A percentile compares a stretch with the other conserved stretches of the same genome.
Conservation (phyloP, 2,888 invertebrate genomes). For the Pycnomerus fuliginosus region DNA sequence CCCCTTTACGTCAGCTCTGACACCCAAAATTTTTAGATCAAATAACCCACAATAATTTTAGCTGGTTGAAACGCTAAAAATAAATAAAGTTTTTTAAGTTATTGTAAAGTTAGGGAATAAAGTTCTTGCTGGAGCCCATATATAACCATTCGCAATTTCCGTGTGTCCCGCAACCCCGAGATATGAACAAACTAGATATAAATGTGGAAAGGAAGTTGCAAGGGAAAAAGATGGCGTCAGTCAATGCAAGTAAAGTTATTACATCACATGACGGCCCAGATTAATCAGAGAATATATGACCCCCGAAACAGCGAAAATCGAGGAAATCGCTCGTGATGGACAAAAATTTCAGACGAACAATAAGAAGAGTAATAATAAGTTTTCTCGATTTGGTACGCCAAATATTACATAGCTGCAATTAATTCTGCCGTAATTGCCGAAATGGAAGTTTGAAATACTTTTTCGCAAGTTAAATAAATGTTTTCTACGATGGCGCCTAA, state of each 20-base stretch:
- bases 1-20: constrained; percentile 7
- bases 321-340: constrained; percentile 24
- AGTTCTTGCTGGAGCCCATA: constrained; percentile 31
- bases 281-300: constrained; percentile 37
- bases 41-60: background rate
- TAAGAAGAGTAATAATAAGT: too few species aligned
- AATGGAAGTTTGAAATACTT: constrained; percentile 18
- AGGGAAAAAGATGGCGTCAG: constrained; percentile 27
- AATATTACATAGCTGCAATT: too few species aligned
- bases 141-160: constrained; percentile 45
- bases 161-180: constrained; percentile 31
- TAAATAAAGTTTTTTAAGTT: constrained; percentile 7
- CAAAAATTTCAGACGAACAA: constrained; percentile 21
- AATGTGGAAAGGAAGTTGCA: constrained; percentile 29
- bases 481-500: constrained; percentile 33
- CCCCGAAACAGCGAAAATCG: constrained; percentile 20
- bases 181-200: constrained; percentile 32
- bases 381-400: too few species aligned
- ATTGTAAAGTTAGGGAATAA: constrained; percentile 11
- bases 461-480: constrained; percentile 28
- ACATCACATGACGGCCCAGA: constrained; percentile 35
- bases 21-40: constrained; percentile 8
- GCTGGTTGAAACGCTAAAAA: background rate
- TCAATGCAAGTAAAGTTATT: constrained; percentile 36
- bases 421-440: too few species aligned